Base-by-base conservation (phyloP, 1,140 invertebrate species). In the Polypedilum pembai region DNA sequence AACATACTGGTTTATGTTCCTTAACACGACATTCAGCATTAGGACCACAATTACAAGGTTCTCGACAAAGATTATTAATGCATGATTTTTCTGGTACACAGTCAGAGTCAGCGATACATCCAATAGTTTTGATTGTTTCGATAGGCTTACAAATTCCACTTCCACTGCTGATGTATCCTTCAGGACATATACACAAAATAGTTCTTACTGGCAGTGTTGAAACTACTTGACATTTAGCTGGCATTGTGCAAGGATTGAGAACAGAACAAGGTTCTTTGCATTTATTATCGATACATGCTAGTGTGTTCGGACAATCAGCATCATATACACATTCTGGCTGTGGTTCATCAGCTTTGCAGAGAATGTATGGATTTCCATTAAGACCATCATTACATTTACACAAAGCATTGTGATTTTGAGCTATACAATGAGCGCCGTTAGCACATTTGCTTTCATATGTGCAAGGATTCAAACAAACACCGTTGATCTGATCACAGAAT, bases 121-220 rank as follows among this genome's bases (percentile, higher is more conserved):
- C 90, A 69, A 87, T 86, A 18, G 88, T 86, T 33, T 86, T 84
- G 5, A 84, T 81, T 1, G 92, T 83, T 0, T 90, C 86, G 1
- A 88, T 88, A 1, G 91, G 86, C 75, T 89, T 87, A 79, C 92
- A 93, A 63, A 87, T 88, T 73, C 91, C 93, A 77, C 89, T 93
- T 74, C 92, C 91, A 77, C 88, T 90, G 80, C 91, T 93, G 0
- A 94, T 88, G 77, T 94, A 95, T n/a, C 93, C 92, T 75, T 89
- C 89, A 18, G 93, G 93, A 79, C 94, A 96, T 0, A 91, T 86
- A 78, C 94, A 96, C 10, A 93, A 86, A 92, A 96, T 94, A 0
- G 93, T 94, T 69, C 93, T 85, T 1, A 95, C 89, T 0, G 94
- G 93, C 18, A 89, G 80, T 1, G 92, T 91, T 10, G 91, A 87